Base-by-base conservation (phyloP, 2,797 vertebrate species). In the Thaleichthys pacificus region DNA sequence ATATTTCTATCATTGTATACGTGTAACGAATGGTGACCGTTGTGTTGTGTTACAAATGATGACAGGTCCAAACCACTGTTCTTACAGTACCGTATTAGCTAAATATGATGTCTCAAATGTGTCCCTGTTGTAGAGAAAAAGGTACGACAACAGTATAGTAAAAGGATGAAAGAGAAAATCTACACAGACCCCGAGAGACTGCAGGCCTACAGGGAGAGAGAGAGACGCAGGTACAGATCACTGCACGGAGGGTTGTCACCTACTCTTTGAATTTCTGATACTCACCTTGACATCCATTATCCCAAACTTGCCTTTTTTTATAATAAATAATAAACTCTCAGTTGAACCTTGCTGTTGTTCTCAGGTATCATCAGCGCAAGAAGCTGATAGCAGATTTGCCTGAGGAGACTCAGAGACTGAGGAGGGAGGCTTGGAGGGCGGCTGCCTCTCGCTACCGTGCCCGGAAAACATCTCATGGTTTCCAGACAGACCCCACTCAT, bases 371-470 rank as follows among this genome's bases (percentile, higher is more conserved):
- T 61, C 74, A 69, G 66, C 82, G 71, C 63, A 83, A 68, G 62
- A 84, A 81, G 35, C 66, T 66, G 9, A 83, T 87, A 19, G 54
- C 74, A 4, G 82, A 83, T 35, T 75, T 87, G 35, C 74, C 82
- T 3, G 84, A 87, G 30, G 77, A 84, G 32, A 74, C 66, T 35
- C 79, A 78, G 69, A 82, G 74, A 30, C 68, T 75, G 47, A 79
- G 66, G 58, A 80, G 84, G 49, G 80, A 74, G 14, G 68, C 65
- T 22, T 85, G 84, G 83, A 75, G 85, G 68, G 84, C 81, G 15
- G 82, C 85, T 1, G 62, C 82, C 22, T 75, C 71, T 6, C 77
- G 82, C 3, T 22, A 76, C 51, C 76, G 84, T 1, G 80, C 79
- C 56, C 81, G 69, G 49, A 84, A 83, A 30, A 70, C 24, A 35